Percentiles rank a stretch among this genome's conserved stretches.
These are phyloP conservation scores for Podocnemis expansa DNA, from an alignment of 2,113 vertebrate genomes.

Conservation along the genomic window DNA sequence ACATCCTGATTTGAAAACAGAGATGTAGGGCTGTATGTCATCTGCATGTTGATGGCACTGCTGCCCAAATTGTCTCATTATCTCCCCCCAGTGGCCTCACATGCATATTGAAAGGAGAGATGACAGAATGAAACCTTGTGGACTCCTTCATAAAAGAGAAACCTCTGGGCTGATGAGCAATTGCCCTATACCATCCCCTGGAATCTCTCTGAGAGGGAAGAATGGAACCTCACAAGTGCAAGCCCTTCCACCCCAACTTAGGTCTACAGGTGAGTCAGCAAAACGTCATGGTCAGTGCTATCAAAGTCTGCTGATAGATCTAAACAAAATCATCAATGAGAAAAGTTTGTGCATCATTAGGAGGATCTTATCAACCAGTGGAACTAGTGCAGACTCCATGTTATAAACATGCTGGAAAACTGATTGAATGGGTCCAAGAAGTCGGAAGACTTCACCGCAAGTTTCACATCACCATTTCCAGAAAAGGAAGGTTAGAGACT, in stretches of 20 bases:
- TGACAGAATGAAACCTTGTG: constrained; percentile 77
- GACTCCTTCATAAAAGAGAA: constrained; percentile 71
- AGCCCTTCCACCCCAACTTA: constrained; percentile 74
- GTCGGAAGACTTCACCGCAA: constrained; percentile 15
- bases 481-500: constrained; percentile 2
- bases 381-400: neutral
- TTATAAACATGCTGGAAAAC: neutral
- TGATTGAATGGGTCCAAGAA: neutral
- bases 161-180: constrained; percentile 71
- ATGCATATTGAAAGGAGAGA: constrained; percentile 76
- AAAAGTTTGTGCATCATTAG: constrained; percentile 5
- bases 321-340: constrained; percentile 16
- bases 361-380: neutral
- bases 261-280: constrained; percentile 78
- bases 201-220: constrained; percentile 74
- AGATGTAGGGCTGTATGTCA: constrained; percentile 59
- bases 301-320: constrained; percentile 60
- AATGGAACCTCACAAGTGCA: constrained; percentile 76
- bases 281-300: constrained; percentile 35
- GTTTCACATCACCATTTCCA: neutral
- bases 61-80: constrained; percentile 77
- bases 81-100: constrained; percentile 75
- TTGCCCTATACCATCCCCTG: constrained; percentile 73
- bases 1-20: constrained; percentile 54
- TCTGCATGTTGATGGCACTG: constrained; percentile 46